Base-by-base conservation (phyloP, 2,888 invertebrate genomes). In the Patella pellucida region DNA sequence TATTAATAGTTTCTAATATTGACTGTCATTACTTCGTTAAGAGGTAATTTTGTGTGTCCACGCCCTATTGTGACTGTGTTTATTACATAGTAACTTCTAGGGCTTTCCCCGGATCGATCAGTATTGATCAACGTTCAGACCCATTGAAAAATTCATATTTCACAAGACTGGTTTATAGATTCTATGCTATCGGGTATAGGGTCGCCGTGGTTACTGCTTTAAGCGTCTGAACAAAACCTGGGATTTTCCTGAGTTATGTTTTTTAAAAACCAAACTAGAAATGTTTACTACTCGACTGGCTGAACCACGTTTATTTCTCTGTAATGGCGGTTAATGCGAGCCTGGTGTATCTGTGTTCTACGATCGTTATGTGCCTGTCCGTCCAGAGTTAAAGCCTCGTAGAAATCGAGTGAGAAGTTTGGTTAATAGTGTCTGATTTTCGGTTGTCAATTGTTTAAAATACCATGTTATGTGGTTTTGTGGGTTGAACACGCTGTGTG, bases 101-200 rank as follows among this genome's bases (percentile, higher is more conserved):
- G 19, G 19, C 23, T 62, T 23, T 62, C 62, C 62, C 62, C 19
- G 62, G 23, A 62, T 62, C 23, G 62, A 62, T 62, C 23, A 16
- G 12, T 62, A 62, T 62, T 23, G 62, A 62, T 62, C 23, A 23
- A 19, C 23, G 23, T 62, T 62, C 62, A 62, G 19, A 23, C 14
- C 62, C 62, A 62, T 62, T 62, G 62, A 62, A 62, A 62, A 62
- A 62, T 62, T 62, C 62, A 62, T 62, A 62, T 23, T 62, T 62
- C 23, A 62, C 62, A 11, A 62, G 62, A 62, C 62, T 23, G 23
- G 23, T 62, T 19, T 62, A 62, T 62, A 62, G 62, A 62, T 23
- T 62, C 62, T 23, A 41, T 41, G 41, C 41, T 41, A 41, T 41
- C 41, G 41, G 41, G 41, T 41, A 41, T 41, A 41, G 41, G 19